A percentile compares a stretch with the other conserved stretches of the same genome.
phyloP scores from a whole-genome alignment of 2,797 vertebrate genomes.

The Alca torda region DNA sequence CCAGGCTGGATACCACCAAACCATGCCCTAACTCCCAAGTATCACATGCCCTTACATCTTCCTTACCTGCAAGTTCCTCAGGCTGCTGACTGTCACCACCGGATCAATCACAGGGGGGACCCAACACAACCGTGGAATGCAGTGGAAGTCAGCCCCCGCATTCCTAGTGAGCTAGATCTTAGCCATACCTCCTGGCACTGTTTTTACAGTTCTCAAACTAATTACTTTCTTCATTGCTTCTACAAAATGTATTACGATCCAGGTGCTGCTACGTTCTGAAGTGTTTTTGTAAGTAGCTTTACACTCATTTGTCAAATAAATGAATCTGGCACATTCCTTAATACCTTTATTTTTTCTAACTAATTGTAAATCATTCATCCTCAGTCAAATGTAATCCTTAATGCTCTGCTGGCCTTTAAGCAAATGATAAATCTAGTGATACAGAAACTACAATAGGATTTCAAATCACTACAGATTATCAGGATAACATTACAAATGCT shows the following conservation, averaged over 20 bases:
- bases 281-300: neutral
- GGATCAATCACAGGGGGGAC: rapidly evolving
- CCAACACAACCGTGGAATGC: neutral
- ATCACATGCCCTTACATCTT: neutral
- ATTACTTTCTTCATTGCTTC: neutral
- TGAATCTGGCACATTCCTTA: slow-evolving; percentile 30
- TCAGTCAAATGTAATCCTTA: slow-evolving; percentile 45
- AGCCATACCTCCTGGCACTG: neutral
- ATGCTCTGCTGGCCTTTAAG: slow-evolving; percentile 44
- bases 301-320: slow-evolving; percentile 41
- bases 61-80: neutral
- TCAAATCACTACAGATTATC: slow-evolving; percentile 33
- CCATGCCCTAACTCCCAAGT: neutral
- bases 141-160: neutral
- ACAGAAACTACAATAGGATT: slow-evolving; percentile 42
- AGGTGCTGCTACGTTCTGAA: slow-evolving; percentile 1
- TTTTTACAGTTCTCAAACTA: neutral
- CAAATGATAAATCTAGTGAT: slow-evolving; percentile 39
- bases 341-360: slow-evolving; percentile 38
- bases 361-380: slow-evolving; percentile 46
- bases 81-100: neutral
- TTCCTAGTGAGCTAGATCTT: neutral
- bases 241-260: neutral
- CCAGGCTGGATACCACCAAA: neutral
- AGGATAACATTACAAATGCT: slow-evolving; percentile 31